phyloP scores from a whole-genome alignment of 2,888 invertebrate genomes.

The Lithophane semibrunnea region DNA sequence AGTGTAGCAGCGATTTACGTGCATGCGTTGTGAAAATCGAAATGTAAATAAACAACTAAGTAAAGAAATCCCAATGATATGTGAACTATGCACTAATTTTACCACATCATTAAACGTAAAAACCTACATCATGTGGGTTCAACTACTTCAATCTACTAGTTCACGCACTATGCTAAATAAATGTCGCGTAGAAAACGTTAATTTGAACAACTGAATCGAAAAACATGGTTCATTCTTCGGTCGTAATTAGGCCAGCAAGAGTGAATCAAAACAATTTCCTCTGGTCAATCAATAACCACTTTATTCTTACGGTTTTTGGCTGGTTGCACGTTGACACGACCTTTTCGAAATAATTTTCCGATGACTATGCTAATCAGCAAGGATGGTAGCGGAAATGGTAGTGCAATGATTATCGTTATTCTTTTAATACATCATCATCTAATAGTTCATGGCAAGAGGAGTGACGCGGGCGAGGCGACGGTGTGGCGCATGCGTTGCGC shows the following conservation, averaged over 20 bases:
- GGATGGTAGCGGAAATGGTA: neutral
- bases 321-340: neutral
- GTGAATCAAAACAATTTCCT: neutral
- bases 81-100: neutral
- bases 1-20: no score
- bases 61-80: neutral
- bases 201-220: neutral
- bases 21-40: neutral
- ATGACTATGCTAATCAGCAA: neutral
- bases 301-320: neutral
- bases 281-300: neutral
- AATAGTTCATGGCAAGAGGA: neutral
- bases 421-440: neutral
- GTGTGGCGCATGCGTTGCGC: no score
- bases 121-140: neutral
- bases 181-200: neutral
- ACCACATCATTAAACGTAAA: neutral
- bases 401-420: neutral
- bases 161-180: constrained; percentile 15
- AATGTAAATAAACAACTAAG: neutral
- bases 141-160: neutral
- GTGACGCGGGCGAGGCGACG: no score
- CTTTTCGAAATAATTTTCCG: neutral
- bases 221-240: neutral
- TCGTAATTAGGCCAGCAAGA: neutral